These are phyloP conservation scores for Platycnemis pennipes DNA, from an alignment of 2,888 invertebrate genomes.

Conservation along the genomic window DNA sequence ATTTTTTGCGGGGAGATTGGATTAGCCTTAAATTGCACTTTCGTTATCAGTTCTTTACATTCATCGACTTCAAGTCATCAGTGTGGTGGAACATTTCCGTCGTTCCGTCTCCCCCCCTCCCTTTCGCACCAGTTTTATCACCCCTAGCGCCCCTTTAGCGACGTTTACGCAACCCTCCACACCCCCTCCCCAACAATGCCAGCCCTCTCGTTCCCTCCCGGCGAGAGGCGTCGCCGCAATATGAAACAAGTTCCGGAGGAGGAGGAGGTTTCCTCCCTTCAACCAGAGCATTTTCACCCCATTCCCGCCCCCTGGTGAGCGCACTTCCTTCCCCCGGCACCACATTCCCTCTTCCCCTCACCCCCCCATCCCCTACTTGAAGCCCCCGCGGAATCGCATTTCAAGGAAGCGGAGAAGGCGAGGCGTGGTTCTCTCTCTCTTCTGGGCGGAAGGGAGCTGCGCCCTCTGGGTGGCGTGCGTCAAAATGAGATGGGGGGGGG, in stretches of 20 bases:
- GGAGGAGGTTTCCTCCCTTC: background rate
- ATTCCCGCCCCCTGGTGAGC: background rate
- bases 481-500: background rate
- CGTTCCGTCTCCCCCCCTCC: background rate
- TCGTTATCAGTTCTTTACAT: no score
- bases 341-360: no score
- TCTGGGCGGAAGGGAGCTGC: background rate
- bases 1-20: no score
- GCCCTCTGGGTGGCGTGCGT: no score
- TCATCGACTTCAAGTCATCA: no score
- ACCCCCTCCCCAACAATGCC: background rate
- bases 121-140: background rate
- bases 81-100: background rate
- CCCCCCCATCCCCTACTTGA: background rate
- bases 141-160: background rate
- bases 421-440: background rate
- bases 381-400: no score
- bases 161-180: background rate
- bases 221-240: background rate
- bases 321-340: background rate
- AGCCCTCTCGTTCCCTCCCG: background rate
- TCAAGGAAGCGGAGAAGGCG: no score
- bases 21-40: no score
- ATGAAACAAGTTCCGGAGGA: background rate
- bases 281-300: background rate